phyloP scores from a whole-genome alignment of 1,140 invertebrate species.

The Drosophila pseudoobscura region DNA sequence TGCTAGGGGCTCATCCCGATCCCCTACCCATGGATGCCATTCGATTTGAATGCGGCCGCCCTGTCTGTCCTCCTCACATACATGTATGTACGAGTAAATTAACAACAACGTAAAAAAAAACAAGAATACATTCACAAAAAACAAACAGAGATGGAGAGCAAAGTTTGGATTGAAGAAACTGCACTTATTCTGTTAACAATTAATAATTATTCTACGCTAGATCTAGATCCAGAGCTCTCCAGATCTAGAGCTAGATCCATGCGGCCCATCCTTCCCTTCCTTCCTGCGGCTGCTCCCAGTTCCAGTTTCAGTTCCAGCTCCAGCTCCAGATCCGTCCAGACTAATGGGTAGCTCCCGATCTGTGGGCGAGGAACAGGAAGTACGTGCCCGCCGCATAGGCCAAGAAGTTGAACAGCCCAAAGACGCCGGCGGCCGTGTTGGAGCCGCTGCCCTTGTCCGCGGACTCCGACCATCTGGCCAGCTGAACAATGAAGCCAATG shows the following conservation, averaged over 20 bases:
- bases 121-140: constrained; percentile 12
- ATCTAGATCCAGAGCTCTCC: background rate
- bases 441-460: constrained; percentile 77
- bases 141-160: constrained; percentile 2
- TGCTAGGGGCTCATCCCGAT: background rate
- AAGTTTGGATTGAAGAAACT: constrained; percentile 14
- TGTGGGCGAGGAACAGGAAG: constrained; percentile 90
- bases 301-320: too few species aligned
- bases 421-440: constrained; percentile 91
- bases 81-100: constrained; percentile 4
- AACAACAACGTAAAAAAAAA: constrained; percentile 33
- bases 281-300: background rate
- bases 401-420: constrained; percentile 92
- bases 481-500: constrained; percentile 91
- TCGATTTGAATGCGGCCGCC: constrained; percentile 3
- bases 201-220: constrained; percentile 51
- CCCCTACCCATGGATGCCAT: constrained; percentile 1
- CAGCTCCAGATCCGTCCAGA: background rate
- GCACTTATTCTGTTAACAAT: constrained; percentile 56
- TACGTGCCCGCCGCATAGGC: constrained; percentile 90
- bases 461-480: constrained; percentile 86
- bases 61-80: constrained; percentile 12
- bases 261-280: constrained; percentile 3
- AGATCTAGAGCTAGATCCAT: background rate
- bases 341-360: constrained; percentile 84